These are phyloP conservation scores for Lepidochrysops patricia DNA, from an alignment of 2,888 invertebrate genomes.

Conservation along the genomic window DNA sequence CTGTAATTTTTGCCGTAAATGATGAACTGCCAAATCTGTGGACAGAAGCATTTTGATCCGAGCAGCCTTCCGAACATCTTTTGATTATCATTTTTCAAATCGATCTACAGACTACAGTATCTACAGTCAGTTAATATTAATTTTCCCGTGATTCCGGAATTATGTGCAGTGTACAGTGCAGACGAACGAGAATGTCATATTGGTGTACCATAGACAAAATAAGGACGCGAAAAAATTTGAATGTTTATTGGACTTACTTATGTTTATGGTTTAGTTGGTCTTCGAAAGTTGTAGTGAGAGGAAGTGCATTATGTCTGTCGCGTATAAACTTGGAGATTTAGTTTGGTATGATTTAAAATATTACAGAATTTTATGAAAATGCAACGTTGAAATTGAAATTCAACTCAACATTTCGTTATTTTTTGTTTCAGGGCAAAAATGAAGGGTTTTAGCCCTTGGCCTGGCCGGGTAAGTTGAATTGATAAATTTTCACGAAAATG, in stretches of 20 bases:
- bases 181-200: background rate
- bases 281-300: constrained; percentile 42
- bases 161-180: too few species aligned
- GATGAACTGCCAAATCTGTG: too few species aligned
- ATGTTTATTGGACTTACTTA: constrained; percentile 31
- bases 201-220: constrained; percentile 36
- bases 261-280: constrained; percentile 58
- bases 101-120: too few species aligned
- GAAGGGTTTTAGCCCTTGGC: constrained; percentile 98
- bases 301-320: constrained; percentile 57
- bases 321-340: constrained; percentile 70
- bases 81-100: too few species aligned
- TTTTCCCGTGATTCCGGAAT: too few species aligned
- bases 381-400: background rate
- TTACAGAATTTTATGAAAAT: constrained; percentile 21
- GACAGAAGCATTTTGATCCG: too few species aligned
- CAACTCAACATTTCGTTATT: constrained; percentile 17
- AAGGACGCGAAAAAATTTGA: constrained; percentile 27
- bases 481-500: constrained; percentile 28
- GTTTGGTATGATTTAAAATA: constrained; percentile 60
- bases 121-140: too few species aligned
- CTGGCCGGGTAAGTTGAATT: constrained; percentile 90
- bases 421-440: constrained; percentile 92
- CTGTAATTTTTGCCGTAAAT: too few species aligned
- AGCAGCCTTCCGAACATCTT: too few species aligned